phyloP scores from a whole-genome alignment of 2,113 vertebrate genomes.

The Xiphophorus hellerii region DNA sequence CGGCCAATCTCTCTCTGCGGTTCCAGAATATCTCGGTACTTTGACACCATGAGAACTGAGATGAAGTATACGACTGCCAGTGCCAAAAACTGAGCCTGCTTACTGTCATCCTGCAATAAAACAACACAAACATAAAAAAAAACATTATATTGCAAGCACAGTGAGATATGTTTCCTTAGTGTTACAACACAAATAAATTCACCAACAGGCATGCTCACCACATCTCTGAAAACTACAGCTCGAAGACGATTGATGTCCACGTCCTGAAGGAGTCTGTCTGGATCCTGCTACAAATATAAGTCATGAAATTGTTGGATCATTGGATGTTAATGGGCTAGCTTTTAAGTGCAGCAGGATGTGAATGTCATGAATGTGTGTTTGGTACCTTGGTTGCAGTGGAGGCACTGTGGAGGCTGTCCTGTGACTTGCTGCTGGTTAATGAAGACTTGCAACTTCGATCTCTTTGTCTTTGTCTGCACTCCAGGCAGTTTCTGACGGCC shows the following conservation, averaged over 20 bases:
- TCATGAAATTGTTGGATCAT: slow-evolving; percentile 48
- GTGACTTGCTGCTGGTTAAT: slow-evolving; percentile 87
- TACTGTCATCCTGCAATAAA: slow-evolving; percentile 91
- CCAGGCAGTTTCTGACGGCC: slow-evolving; percentile 96
- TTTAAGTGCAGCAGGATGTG: background rate
- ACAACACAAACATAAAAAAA: slow-evolving; percentile 14
- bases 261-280: slow-evolving; percentile 97
- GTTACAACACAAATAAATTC: slow-evolving; percentile 19
- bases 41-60: slow-evolving; percentile 98
- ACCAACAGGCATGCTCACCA: slow-evolving; percentile 83
- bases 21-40: slow-evolving; percentile 97
- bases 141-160: background rate
- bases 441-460: slow-evolving; percentile 89
- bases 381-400: slow-evolving; percentile 86
- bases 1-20: slow-evolving; percentile 94
- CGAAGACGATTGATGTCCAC: slow-evolving; percentile 98
- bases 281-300: slow-evolving; percentile 91
- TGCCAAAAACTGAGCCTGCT: slow-evolving; percentile 97
- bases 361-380: slow-evolving; percentile 18
- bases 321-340: slow-evolving; percentile 22
- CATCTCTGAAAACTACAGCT: slow-evolving; percentile 98
- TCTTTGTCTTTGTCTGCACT: slow-evolving; percentile 94
- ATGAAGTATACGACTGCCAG: slow-evolving; percentile 99
- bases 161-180: background rate
- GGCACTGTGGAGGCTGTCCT: slow-evolving; percentile 87